Base-by-base conservation (phyloP, 2,888 invertebrate genomes). In the Pandemis heparana region DNA sequence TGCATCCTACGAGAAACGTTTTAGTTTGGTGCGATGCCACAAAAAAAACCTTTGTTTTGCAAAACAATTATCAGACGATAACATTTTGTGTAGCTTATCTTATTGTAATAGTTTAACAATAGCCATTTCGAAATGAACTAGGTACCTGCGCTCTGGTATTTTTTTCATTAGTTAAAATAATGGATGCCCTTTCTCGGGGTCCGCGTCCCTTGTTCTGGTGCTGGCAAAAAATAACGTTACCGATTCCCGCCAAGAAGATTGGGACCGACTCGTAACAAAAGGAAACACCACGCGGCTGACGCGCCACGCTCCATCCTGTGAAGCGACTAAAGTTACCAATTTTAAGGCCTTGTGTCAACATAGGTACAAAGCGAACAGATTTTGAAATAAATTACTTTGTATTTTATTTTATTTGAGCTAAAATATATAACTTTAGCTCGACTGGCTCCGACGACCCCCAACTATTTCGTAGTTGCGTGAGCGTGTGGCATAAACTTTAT, bases 1-100 rank as follows among this genome's bases (percentile, higher is more conserved):
- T 12, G 41, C 41, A 41, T 32, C 43, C 2, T 4, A 12, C 43
- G 10, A 43, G 12, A 43, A 0, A 43, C 12, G 12, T 43, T 43
- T 10, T 43, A 10, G 43, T 8, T 6, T 16, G 9, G 2, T 53
- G 2, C 12, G 18, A 16, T 9, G 6, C 5, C n/a, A n/a, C 16
- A 53, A 16, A 53, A 53, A 51, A 23, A 12, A 5, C 56, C 18
- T 53, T 56, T 56, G 56, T 56, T 56, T 56, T 56, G 23, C 56
- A 23, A 56, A 56, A 56, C 23, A 56, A 56, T 23, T 56, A 56
- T 56, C 56, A 23, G 56, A 23, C 56, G 56, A 56, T 56, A 56
- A 56, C 56, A 23, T 56, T 12, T 56, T 23, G 23, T 23, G 23
- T 5, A 23, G 23, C 56, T 56, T 56, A 56, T 56, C 56, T 56